phyloP scores from a whole-genome alignment of 1,140 invertebrate genomes.

The Philaenus spumarius region DNA sequence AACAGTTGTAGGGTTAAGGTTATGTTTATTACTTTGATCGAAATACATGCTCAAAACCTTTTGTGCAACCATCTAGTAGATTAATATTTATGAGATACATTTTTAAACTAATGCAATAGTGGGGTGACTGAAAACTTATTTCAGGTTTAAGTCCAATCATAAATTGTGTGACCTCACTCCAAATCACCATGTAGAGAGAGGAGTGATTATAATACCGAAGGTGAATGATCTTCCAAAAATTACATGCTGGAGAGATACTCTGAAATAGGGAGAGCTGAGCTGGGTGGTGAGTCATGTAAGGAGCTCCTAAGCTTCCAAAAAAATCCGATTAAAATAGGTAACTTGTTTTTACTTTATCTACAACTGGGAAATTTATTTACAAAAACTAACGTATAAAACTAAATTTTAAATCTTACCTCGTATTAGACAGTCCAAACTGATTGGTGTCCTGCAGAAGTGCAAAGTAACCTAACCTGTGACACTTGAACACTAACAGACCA shows the following conservation, averaged over 20 bases:
- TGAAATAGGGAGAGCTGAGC: too few species aligned
- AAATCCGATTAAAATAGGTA: background rate
- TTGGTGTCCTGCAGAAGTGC: conserved; percentile 62
- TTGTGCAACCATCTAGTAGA: too few species aligned
- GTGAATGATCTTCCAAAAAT: background rate
- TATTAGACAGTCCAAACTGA: background rate
- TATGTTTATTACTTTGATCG: too few species aligned
- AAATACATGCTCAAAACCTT: too few species aligned
- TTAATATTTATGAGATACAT: too few species aligned
- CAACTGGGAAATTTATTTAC: background rate
- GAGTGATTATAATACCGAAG: background rate
- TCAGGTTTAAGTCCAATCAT: too few species aligned
- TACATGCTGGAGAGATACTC: background rate
- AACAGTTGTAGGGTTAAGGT: too few species aligned
- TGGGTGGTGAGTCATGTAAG: background rate
- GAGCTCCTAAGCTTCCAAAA: background rate
- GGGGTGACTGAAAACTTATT: too few species aligned
- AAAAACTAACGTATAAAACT: background rate
- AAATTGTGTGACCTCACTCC: too few species aligned
- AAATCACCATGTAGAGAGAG: too few species aligned
- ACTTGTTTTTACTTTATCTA: background rate
- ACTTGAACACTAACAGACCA: conserved; percentile 69
- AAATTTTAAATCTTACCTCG: background rate
- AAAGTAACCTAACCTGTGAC: conserved; percentile 72
- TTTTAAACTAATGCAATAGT: too few species aligned